Percentiles rank a stretch among this genome's conserved stretches.
phyloP scores from a whole-genome alignment of 2,113 vertebrate genomes.

The Phycodurus eques region DNA sequence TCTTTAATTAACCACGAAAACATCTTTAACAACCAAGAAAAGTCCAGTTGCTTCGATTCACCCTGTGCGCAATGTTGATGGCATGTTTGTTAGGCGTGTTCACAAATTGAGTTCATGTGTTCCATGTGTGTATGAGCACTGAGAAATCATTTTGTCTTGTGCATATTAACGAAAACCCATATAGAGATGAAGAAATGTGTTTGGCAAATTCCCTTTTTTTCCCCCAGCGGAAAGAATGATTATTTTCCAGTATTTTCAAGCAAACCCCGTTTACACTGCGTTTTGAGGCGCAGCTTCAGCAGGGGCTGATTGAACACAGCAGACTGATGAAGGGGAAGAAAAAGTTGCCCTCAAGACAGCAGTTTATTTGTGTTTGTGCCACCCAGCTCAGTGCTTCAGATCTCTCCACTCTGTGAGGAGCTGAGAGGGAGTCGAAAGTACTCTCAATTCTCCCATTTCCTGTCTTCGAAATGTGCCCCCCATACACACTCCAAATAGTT shows the following conservation, averaged over 20 bases:
- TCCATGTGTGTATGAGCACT: conserved; percentile 14
- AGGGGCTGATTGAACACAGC: conserved; percentile 43
- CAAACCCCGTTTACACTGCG: conserved; percentile 34
- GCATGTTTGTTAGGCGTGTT: conserved; percentile 62
- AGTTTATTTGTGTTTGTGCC: conserved; percentile 62
- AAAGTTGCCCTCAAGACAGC: conserved; percentile 54
- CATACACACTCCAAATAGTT: conserved; percentile 24
- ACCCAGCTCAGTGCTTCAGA: conserved; percentile 57
- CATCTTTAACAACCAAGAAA: neutral
- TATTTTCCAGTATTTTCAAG: conserved; percentile 48
- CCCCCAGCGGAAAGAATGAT: conserved; percentile 26
- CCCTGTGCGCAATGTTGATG: neutral
- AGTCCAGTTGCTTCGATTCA: neutral
- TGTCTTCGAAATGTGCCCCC: conserved; percentile 40
- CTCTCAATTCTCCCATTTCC: conserved; percentile 54
- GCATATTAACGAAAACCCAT: conserved; percentile 58
- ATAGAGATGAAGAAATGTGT: conserved; percentile 56
- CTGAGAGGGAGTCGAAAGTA: conserved; percentile 51
- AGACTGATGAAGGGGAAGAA: conserved; percentile 55
- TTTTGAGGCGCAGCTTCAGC: conserved; percentile 44
- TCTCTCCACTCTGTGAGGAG: conserved; percentile 49
- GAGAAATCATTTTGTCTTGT: conserved; percentile 51
- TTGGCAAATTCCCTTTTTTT: conserved; percentile 42
- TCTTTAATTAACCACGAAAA: neutral
- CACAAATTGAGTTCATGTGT: conserved; percentile 42